Percentiles rank a stretch among this genome's conserved stretches.
Conservation (phyloP, 2,888 invertebrate genomes). For the Ornithoptera priamus region DNA sequence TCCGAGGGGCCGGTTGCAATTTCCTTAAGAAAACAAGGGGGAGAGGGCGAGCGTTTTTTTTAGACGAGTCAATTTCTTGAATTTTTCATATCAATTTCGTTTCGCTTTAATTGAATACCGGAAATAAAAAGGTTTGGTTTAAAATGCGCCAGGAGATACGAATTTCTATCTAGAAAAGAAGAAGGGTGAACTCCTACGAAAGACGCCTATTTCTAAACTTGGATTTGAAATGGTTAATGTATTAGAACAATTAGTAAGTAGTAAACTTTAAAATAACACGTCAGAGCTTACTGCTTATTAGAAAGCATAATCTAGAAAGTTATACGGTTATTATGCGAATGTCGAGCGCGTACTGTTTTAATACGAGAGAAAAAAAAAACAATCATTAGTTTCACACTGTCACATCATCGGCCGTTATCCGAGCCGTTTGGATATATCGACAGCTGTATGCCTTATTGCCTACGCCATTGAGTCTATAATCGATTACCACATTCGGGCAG, state of each 20-base stretch:
- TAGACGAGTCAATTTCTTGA: conserved; percentile 14
- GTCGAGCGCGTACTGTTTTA: conserved; percentile 27
- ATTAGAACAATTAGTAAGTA: too few species aligned
- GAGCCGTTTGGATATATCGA: conserved; percentile 20
- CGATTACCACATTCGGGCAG: neutral
- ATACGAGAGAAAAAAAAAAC: conserved; percentile 44
- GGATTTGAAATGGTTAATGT: too few species aligned
- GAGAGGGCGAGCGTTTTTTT: conserved; percentile 29
- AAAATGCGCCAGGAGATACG: neutral
- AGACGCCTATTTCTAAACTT: too few species aligned
- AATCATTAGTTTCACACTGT: conserved; percentile 42
- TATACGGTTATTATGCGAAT: neutral
- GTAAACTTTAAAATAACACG: neutral
- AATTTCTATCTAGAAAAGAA: too few species aligned
- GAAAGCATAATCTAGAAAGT: neutral
- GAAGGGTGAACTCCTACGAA: too few species aligned
- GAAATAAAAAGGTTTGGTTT: neutral
- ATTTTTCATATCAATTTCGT: neutral
- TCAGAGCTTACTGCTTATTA: neutral
- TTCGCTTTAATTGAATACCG: neutral
- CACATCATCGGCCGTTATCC: conserved; percentile 56
- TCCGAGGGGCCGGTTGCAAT: conserved; percentile 56
- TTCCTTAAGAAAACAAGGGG: conserved; percentile 73
- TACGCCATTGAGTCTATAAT: conserved; percentile 13
- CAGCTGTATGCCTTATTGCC: conserved; percentile 34